These are phyloP conservation scores for Octonoba sinensis DNA, from an alignment of 2,888 invertebrate species.

Conservation along the genomic window DNA sequence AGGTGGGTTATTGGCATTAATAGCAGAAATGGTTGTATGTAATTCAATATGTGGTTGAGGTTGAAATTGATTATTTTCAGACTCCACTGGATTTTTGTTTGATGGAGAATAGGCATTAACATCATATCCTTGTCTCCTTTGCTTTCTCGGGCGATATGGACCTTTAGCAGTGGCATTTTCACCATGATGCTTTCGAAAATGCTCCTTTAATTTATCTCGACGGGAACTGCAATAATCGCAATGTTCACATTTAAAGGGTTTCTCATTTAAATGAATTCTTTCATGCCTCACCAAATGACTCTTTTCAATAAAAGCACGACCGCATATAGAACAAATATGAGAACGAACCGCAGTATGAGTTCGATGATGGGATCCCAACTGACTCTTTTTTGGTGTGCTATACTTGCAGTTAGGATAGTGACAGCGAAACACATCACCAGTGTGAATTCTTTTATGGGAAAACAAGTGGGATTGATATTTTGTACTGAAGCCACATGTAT, in stretches of 20 bases:
- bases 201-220: constrained; percentile 78
- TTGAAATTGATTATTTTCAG: constrained; percentile 42
- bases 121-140: constrained; percentile 64
- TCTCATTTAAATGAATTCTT: constrained; percentile 77
- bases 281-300: constrained; percentile 79
- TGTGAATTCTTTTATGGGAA: constrained; percentile 78
- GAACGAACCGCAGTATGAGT: constrained; percentile 74
- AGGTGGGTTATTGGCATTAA: constrained; percentile 47
- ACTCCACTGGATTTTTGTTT: constrained; percentile 34
- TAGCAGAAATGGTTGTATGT: constrained; percentile 51
- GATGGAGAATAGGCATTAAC: constrained; percentile 53
- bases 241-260: constrained; percentile 75
- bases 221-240: constrained; percentile 79
- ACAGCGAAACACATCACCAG: constrained; percentile 77
- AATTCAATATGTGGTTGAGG: constrained; percentile 51
- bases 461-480: constrained; percentile 79
- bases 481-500: constrained; percentile 79
- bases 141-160: constrained; percentile 67
- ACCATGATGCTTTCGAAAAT: constrained; percentile 73
- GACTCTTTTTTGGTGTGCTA: constrained; percentile 78
- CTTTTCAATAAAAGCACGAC: constrained; percentile 78
- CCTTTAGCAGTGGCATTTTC: constrained; percentile 67
- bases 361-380: constrained; percentile 78
- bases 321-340: constrained; percentile 76
- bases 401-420: constrained; percentile 77